phyloP scores from a whole-genome alignment of 2,888 invertebrate genomes.

The Teleiodes luculella region DNA sequence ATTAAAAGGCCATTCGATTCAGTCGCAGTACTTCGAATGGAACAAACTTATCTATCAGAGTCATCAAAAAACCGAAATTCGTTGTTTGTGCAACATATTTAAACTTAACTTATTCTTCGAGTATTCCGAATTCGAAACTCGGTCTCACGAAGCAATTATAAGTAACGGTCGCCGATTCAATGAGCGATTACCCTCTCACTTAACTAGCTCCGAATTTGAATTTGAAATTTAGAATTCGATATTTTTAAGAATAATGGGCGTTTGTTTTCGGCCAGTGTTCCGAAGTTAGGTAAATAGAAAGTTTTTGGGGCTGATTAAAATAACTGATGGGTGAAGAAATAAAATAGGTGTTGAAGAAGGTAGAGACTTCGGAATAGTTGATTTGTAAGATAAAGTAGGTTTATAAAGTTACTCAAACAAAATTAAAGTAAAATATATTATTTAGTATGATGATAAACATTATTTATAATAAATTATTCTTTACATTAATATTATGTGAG shows the following conservation, averaged over 20 bases:
- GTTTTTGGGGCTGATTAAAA: neutral
- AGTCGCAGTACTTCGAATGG: slow-evolving; percentile 28
- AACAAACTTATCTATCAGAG: slow-evolving; percentile 27
- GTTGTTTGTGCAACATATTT: slow-evolving; percentile 27
- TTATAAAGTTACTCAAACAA: too few relatives aligned
- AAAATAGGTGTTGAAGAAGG: too few relatives aligned
- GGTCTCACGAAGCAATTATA: slow-evolving; percentile 27
- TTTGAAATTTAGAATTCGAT: slow-evolving; percentile 10
- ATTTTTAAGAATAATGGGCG: neutral
- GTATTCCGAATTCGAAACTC: slow-evolving; percentile 16
- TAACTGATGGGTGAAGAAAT: neutral
- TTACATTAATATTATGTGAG: too few relatives aligned
- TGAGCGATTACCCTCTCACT: slow-evolving; percentile 16
- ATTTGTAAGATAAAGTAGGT: too few relatives aligned
- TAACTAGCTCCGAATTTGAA: slow-evolving; percentile 11
- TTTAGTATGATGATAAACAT: too few relatives aligned
- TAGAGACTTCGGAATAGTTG: too few relatives aligned
- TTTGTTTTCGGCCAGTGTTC: slow-evolving; percentile 5
- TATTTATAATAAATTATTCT: neutral
- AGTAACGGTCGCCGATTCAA: slow-evolving; percentile 13
- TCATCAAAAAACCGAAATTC: slow-evolving; percentile 22
- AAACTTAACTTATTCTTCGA: slow-evolving; percentile 13
- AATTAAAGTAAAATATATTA: too few relatives aligned
- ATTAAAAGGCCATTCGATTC: slow-evolving; percentile 37
- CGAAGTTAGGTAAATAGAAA: neutral